Base-by-base conservation (phyloP, 1,140 invertebrate genomes). In the Globodera rostochiensis region DNA sequence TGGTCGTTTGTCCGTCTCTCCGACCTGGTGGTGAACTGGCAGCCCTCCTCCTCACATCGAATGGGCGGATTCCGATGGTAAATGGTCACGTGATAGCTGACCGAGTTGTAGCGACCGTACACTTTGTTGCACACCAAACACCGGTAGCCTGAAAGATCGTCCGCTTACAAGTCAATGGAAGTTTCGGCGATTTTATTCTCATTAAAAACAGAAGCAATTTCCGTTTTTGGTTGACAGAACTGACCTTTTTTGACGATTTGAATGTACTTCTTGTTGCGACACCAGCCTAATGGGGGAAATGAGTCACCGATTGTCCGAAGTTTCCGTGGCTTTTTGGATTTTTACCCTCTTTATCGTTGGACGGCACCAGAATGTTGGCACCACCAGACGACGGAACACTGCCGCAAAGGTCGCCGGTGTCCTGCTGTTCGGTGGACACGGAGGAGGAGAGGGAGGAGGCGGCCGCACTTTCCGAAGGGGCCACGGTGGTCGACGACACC, bases 21-120 rank as follows among this genome's bases (percentile, higher is more conserved):
- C 11, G 50, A 53, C 57, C 57, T 74, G 3, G 88, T 89, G 6
- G 85, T 86, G 71, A 89, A 89, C 19, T 88, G 81, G 64, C 88
- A 89, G 6, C 88, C 87, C 45, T 82, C 73, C 53, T 86, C 81
- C 66, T 88, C 87, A 75, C 88, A 89, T 15, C 80, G 79, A 47
- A 89, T 89, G 46, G 88, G 88, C 15, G 88, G 88, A 81, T 89
- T 89, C 57, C 88, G 85, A 53, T 89, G 88, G 79, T 89, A 89
- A 57, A 89, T 89, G 45, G 88, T 89, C 13, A 89, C 88, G 73
- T 89, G 88, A 77, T 88, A 83, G 36, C 64, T 80, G 21, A 80
- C 78, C 19, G 87, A 88, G 83, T 89, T 89, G 84, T 89, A 89
- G 8, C 89, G 84, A 11, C 89, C 89, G 79, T 89, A 89, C 19